Base-by-base conservation (phyloP, 2,113 vertebrate genomes). In the Loxodonta africana region DNA sequence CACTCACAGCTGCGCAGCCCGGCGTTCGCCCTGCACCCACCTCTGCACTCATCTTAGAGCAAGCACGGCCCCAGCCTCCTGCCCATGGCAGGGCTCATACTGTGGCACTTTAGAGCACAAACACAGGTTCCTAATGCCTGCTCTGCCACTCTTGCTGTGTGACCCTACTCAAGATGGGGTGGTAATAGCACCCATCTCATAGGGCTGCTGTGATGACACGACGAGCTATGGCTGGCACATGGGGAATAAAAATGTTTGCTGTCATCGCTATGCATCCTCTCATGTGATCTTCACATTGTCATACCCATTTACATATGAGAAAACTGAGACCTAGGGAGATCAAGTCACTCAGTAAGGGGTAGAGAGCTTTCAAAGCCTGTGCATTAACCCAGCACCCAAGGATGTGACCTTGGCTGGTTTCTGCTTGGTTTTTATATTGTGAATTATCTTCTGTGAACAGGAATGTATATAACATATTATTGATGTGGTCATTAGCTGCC, bases 391-490 rank as follows among this genome's bases (percentile, higher is more conserved):
- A 18, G 14, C 5, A 74, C 88, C 69, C 60, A 67, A 60, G 44
- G 51, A 78, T 46, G 26, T 7, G 37, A 65, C 6, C 11, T 67
- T 48, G 26, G 4, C 80, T 91, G 21, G 26, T 71, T 73, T 90
- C 77, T 69, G 28, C 41, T 88, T 62, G 69, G 7, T 88, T 74
- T 93, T 95, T 91, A 88, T 62, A 78, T 26, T 89, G 8, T 90
- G 62, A 83, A 86, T 67, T 86, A 83, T 63, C 84, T 62, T 77
- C 65, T 91, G 25, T 92, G 82, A 87, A 71, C 14, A 76, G 26
- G 1, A 67, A 48, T 78, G 26, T 73, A 69, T 62, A 57, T 26
- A 65, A 69, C 53, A 57, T 26, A 65, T 65, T 65, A 10, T 28
- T 20, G 71, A 12, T n/a, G 67, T 3, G 4, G 10, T 11, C n/a